phyloP scores from a whole-genome alignment of 2,113 vertebrate genomes.

The Petrocephalus zakoni region DNA sequence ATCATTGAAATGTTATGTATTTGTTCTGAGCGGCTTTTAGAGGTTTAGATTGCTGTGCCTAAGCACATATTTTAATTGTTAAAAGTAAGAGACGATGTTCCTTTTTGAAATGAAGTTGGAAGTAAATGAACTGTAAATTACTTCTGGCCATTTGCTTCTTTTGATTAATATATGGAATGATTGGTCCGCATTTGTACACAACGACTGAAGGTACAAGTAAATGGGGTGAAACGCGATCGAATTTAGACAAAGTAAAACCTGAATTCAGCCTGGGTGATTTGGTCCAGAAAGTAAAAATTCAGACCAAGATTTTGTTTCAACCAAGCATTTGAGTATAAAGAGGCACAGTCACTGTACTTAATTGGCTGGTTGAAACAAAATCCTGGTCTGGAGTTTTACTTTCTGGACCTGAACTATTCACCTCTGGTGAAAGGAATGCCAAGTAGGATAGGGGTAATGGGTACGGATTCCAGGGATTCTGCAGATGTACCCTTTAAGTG shows the following conservation, averaged over 20 bases:
- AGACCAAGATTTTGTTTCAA: no score
- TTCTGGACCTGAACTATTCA: not conserved
- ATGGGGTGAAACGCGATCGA: not conserved
- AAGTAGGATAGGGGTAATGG: not conserved
- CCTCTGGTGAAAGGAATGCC: not conserved
- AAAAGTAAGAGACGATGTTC: slow-evolving; percentile 72
- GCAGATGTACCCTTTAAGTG: no score
- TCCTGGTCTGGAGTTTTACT: not conserved
- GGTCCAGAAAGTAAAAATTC: no score
- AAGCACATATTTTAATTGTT: slow-evolving; percentile 95
- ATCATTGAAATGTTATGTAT: slow-evolving; percentile 91
- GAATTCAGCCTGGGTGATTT: not conserved
- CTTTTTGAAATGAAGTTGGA: slow-evolving; percentile 97
- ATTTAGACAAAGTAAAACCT: not conserved
- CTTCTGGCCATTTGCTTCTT: not conserved
- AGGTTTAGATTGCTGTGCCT: slow-evolving; percentile 82
- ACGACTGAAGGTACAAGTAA: not conserved
- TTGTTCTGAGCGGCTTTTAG: slow-evolving; percentile 93
- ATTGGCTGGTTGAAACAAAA: not conserved
- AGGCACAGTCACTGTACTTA: no score
- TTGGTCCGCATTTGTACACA: not conserved
- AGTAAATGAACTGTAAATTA: slow-evolving; percentile 78
- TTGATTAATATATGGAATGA: not conserved
- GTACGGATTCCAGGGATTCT: not conserved
- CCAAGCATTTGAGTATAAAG: no score